Conservation (phyloP, 2,888 invertebrate genomes). For the Yponomeuta malinellus region DNA sequence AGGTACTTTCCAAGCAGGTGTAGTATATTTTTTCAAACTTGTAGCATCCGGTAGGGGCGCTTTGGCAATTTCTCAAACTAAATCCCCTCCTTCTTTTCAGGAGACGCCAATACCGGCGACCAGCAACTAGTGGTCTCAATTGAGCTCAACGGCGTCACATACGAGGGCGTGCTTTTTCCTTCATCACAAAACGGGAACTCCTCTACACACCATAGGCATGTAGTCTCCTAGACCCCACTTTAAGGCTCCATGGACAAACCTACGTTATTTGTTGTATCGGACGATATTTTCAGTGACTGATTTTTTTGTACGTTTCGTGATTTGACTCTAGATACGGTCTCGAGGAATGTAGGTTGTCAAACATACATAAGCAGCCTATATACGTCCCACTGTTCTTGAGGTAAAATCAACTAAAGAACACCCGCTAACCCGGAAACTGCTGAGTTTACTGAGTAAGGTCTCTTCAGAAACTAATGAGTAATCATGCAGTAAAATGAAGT, state of each 20-base stretch:
- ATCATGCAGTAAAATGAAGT: too few species aligned
- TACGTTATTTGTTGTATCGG: not conserved
- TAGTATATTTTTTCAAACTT: too few species aligned
- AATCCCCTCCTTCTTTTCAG: conserved; percentile 63
- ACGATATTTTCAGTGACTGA: not conserved
- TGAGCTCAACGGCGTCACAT: conserved; percentile 96
- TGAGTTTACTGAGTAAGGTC: too few species aligned
- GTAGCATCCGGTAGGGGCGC: too few species aligned
- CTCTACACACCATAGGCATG: conserved; percentile 45
- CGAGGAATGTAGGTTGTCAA: too few species aligned
- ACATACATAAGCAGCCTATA: too few species aligned
- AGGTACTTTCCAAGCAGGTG: too few species aligned
- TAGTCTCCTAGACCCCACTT: conserved; percentile 53
- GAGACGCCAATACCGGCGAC: conserved; percentile 88
- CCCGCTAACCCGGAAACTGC: too few species aligned
- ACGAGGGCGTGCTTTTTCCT: conserved; percentile 93
- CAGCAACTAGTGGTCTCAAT: conserved; percentile 95
- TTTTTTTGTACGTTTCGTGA: not conserved
- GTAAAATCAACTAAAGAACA: too few species aligned
- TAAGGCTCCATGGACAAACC: not conserved
- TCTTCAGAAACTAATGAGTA: too few species aligned
- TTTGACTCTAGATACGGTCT: not conserved
- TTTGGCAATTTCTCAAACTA: too few species aligned
- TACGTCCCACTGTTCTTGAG: too few species aligned
- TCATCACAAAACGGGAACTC: conserved; percentile 39